Evolutionary conservation across 2,113 vertebrate species (phyloP).

Genomic region (Pterophyllum scalare): DNA sequence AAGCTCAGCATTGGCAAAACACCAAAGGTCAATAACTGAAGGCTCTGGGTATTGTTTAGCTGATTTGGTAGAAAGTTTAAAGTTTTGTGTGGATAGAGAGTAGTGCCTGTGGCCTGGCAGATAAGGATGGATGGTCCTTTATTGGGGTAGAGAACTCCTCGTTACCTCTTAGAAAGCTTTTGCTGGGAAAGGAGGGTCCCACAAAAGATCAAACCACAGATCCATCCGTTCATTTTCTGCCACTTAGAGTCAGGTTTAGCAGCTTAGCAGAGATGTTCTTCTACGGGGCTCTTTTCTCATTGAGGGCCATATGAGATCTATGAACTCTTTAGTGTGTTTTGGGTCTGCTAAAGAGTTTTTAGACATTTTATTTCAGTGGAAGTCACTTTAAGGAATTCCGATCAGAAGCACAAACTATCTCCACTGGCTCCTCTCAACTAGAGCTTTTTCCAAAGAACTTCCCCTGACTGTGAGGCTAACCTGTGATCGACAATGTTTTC

Average conservation of each 20-base stretch:
- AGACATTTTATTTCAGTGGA: too few relatives aligned
- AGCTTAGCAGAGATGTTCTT: background rate
- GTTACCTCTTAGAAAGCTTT: background rate
- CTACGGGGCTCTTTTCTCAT: too few relatives aligned
- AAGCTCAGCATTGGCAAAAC: background rate
- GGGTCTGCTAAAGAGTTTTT: background rate
- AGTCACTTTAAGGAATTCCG: too few relatives aligned
- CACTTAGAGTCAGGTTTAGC: background rate
- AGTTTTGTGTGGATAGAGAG: background rate
- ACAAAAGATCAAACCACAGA: background rate
- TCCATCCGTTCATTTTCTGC: background rate
- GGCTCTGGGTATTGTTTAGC: background rate
- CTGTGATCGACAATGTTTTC: too few relatives aligned
- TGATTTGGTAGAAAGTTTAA: background rate
- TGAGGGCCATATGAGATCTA: background rate
- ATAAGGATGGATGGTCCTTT: background rate
- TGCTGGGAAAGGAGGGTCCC: background rate
- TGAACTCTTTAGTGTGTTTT: background rate
- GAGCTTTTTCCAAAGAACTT: background rate
- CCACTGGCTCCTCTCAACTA: background rate
- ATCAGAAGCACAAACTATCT: background rate
- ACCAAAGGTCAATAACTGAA: background rate
- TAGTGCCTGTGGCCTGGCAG: background rate
- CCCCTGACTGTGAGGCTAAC: too few relatives aligned
- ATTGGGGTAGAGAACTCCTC: background rate